Base-by-base conservation (phyloP, 2,797 vertebrate genomes). In the Craterocephalus amniculus region DNA sequence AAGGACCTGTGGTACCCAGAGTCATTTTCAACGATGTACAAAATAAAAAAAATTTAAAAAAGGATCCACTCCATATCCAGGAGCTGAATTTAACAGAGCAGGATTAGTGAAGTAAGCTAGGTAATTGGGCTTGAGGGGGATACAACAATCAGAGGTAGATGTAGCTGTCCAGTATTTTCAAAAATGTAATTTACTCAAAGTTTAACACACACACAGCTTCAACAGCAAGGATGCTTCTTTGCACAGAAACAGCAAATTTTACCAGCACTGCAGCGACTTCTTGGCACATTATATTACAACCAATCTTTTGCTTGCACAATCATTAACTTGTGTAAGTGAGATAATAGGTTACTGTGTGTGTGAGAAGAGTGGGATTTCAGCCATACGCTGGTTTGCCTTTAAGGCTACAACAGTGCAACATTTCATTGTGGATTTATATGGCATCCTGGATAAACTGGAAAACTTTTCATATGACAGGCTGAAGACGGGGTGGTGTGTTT, bases 311-410 rank as follows among this genome's bases (percentile, higher is more conserved):
- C 36, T 20, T 32, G 22, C 26, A 27, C 35, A 20, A 38, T 58
- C 35, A 56, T 1, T 51, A 32, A 61, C 58, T 51, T 71, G 35
- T 32, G 35, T 31, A 55, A 61, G 38, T 69, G 55, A 67, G 45
- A 58, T 29, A 63, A 58, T 59, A 29, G 59, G 58, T 58, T 32
- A 32, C 48, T 36, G 3, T 49, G 51, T 55, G 62, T 57, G 45
- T 67, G 60, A 70, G 26, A 51, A 24, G 36, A 49, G 56, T 52
- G 75, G 24, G 43, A 56, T 74, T 68, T 1, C 26, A 70, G 51
- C 76, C 80, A 77, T 76, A 75, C 83, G 79, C 61, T 18, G 70
- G 52, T 70, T 66, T 72, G 43, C 32, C 58, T 76, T 72, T 45
- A 52, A 78, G 31, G 45, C 60, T 73, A 74, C 70, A 68, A 58